These are phyloP conservation scores for Tolypeutes matacus DNA, from an alignment of 2,797 vertebrate genomes.

Conservation along the genomic window DNA sequence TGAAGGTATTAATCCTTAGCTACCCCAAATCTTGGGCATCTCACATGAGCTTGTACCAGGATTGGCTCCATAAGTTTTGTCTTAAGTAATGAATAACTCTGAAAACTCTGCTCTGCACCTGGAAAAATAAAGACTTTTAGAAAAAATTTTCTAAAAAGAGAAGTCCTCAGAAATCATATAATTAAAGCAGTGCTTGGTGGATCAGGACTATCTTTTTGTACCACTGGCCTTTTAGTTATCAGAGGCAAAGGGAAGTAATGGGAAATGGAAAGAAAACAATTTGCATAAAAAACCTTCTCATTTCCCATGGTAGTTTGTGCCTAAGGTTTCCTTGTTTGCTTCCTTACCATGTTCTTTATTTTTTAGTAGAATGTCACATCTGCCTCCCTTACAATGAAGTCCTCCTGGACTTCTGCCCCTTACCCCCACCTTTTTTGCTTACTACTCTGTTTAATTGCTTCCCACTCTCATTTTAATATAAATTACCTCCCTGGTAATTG, in stretches of 20 bases:
- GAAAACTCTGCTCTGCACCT: constrained; percentile 29
- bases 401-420: neutral
- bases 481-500: constrained; percentile 62
- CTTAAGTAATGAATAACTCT: constrained; percentile 24
- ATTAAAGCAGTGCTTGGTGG: constrained; percentile 55
- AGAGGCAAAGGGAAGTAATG: constrained; percentile 32
- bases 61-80: neutral
- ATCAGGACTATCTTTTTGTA: constrained; percentile 38
- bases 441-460: neutral
- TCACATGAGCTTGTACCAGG: neutral
- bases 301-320: neutral
- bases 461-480: constrained; percentile 69
- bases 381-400: constrained; percentile 61
- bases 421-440: neutral
- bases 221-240: constrained; percentile 25
- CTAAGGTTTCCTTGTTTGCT: neutral
- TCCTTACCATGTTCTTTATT: neutral
- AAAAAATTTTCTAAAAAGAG: constrained; percentile 58
- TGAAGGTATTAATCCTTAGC: neutral
- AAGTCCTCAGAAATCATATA: constrained; percentile 41
- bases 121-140: constrained; percentile 49
- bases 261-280: constrained; percentile 57
- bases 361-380: neutral
- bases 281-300: neutral
- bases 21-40: neutral